These are phyloP conservation scores for Octopus sinensis DNA, from an alignment of 1,140 invertebrate species.

Conservation along the genomic window DNA sequence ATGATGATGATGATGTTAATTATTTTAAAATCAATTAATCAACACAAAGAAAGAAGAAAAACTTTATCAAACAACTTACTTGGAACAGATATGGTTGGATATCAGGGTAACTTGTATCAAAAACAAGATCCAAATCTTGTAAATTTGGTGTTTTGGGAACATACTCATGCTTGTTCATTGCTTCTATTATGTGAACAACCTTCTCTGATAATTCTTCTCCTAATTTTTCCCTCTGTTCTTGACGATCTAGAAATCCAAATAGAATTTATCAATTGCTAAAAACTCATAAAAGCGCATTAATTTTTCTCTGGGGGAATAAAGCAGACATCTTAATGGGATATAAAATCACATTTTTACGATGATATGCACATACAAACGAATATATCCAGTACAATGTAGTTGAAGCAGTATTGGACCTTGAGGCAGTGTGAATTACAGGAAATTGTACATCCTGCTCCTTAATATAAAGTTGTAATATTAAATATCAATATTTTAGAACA, in stretches of 20 bases:
- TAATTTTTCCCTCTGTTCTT: constrained; percentile 81
- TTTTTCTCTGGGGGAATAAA: no score
- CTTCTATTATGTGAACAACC: constrained; percentile 87
- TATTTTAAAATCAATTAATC: neutral
- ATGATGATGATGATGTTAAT: neutral
- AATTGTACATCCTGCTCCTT: no score
- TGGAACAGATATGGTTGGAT: constrained; percentile 95
- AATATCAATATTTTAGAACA: no score
- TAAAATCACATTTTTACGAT: no score
- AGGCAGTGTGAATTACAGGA: no score
- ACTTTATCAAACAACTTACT: constrained; percentile 49
- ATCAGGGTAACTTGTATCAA: constrained; percentile 87
- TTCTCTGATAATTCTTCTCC: constrained; percentile 89
- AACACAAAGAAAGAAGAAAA: neutral
- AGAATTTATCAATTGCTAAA: no score
- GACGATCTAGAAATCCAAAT: constrained; percentile 66
- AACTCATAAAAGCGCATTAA: no score
- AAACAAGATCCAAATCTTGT: constrained; percentile 87
- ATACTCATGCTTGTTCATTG: constrained; percentile 92
- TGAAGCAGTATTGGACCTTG: no score
- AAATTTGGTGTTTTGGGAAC: constrained; percentile 91
- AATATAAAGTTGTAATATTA: no score
- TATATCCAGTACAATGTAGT: no score
- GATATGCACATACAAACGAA: no score
- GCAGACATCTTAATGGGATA: no score